A percentile compares a stretch with the other conserved stretches of the same genome.
Conservation (phyloP, 23 tunicate species). For the Oikopleura albicans region DNA sequence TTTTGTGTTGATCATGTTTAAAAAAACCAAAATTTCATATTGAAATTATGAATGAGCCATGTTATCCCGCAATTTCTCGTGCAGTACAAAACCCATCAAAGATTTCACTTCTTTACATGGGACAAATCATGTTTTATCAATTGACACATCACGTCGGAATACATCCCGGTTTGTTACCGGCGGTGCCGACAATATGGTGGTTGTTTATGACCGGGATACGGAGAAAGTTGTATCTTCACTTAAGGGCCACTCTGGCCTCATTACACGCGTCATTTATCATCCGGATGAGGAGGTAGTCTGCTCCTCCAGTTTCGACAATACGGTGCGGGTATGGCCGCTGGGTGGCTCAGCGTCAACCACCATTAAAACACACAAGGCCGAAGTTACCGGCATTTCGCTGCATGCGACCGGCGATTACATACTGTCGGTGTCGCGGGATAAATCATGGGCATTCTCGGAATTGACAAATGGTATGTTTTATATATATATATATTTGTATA, state of each 20-base stretch:
- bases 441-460: slow-evolving; percentile 90
- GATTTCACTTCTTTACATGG: too few species aligned
- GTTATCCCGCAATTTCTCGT: too few species aligned
- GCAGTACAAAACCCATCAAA: too few species aligned
- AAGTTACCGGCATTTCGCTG: slow-evolving; percentile 76
- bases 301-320: slow-evolving; percentile 57
- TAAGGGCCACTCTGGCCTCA: slow-evolving; percentile 62
- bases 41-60: too few species aligned
- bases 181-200: slow-evolving; percentile 87
- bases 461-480: neutral
- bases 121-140: neutral
- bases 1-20: too few species aligned
- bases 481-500: neutral
- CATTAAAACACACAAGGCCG: slow-evolving; percentile 74
- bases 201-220: slow-evolving; percentile 56
- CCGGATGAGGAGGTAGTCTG: slow-evolving; percentile 56
- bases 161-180: slow-evolving; percentile 47
- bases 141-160: neutral
- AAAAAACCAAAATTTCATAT: too few species aligned
- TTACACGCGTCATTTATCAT: slow-evolving; percentile 51
- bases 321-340: slow-evolving; percentile 65
- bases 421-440: slow-evolving; percentile 62
- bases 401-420: slow-evolving; percentile 75
- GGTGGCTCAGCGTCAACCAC: slow-evolving; percentile 47
- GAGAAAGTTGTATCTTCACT: slow-evolving; percentile 65